phyloP scores from a whole-genome alignment of 2,113 vertebrate genomes.

The Lepisosteus osseus region DNA sequence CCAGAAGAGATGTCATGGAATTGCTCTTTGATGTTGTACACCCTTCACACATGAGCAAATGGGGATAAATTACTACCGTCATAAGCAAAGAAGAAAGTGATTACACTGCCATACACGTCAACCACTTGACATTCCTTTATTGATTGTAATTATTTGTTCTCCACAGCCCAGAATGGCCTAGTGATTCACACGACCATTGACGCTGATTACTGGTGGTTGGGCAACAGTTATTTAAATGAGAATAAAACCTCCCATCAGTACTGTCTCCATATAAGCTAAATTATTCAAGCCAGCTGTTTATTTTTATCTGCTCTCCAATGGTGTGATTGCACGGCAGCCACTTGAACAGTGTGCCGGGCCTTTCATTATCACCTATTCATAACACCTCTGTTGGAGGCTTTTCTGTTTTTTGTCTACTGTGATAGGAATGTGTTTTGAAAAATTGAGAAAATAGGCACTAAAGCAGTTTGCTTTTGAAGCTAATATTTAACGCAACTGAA shows the following conservation, averaged over 20 bases:
- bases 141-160: not conserved
- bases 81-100: not conserved
- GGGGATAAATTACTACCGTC: not conserved
- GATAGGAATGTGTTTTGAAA: too few species aligned
- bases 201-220: not conserved
- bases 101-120: not conserved
- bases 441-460: too few species aligned
- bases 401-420: too few species aligned
- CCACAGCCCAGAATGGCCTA: not conserved
- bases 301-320: not conserved
- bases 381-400: too few species aligned
- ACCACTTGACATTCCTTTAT: not conserved
- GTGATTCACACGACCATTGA: not conserved
- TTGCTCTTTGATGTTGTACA: too few species aligned
- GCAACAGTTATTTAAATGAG: slow-evolving; percentile 3
- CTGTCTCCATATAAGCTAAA: not conserved
- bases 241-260: not conserved
- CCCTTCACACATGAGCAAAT: too few species aligned
- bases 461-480: too few species aligned
- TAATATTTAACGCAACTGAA: too few species aligned
- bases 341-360: too few species aligned
- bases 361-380: too few species aligned
- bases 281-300: not conserved
- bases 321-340: not conserved
- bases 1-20: too few species aligned